Conservation (phyloP, 2,797 vertebrate species). For the Lateolabrax maculatus region DNA sequence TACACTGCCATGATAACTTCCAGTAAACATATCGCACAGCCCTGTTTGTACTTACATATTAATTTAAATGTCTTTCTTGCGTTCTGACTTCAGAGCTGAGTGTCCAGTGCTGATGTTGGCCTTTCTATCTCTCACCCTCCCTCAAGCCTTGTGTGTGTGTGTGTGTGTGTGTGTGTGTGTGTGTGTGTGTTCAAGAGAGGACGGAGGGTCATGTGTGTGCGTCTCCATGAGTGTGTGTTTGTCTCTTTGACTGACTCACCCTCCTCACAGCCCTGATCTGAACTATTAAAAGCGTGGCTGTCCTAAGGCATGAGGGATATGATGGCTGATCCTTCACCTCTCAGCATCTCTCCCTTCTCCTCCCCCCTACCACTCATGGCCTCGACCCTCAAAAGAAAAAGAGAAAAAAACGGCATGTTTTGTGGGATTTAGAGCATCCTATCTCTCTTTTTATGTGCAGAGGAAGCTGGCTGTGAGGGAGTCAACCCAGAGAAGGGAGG, state of each 20-base stretch:
- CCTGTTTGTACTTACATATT: conserved; percentile 33
- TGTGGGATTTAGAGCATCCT: conserved; percentile 6
- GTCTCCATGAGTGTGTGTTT: conserved; percentile 47
- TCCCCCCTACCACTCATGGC: too few relatives aligned
- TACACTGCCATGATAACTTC: neutral
- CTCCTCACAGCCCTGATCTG: conserved; percentile 65
- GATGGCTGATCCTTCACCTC: conserved; percentile 79
- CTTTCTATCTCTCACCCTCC: conserved; percentile 64
- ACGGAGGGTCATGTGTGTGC: conserved; percentile 54
- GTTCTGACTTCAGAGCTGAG: conserved; percentile 55
- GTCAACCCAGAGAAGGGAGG: conserved; percentile 55
- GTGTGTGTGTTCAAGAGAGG: conserved; percentile 46
- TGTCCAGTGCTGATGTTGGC: conserved; percentile 63
- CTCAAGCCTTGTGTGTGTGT: conserved; percentile 56
- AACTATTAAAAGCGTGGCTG: conserved; percentile 75
- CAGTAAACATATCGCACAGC: conserved; percentile 10
- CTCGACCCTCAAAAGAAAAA: conserved; percentile 19
- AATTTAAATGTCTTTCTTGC: conserved; percentile 32
- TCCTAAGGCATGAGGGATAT: conserved; percentile 70
- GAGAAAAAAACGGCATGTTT: conserved; percentile 18
- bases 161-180: conserved; percentile 44
- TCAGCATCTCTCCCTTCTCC: conserved; percentile 39
- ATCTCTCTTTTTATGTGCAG: conserved; percentile 45
- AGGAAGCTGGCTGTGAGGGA: conserved; percentile 68
- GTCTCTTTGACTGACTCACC: conserved; percentile 75